phyloP scores from a whole-genome alignment of 2,888 invertebrate genomes.

The Pteria penguin region DNA sequence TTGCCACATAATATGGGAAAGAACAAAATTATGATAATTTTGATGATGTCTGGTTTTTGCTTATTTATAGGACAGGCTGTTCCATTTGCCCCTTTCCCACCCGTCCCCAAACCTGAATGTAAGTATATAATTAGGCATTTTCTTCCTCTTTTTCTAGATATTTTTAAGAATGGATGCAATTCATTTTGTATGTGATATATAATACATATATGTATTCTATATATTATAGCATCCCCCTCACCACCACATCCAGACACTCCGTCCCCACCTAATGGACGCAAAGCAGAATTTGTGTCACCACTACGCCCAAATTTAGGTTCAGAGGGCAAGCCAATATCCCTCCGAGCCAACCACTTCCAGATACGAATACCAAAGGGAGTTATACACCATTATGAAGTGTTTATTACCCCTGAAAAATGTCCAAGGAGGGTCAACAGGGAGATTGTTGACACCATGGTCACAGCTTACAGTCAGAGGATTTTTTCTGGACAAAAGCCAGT shows the following conservation, averaged over 20 bases:
- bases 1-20: no score
- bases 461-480: slow-evolving; percentile 94
- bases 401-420: slow-evolving; percentile 99
- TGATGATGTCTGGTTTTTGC: no score
- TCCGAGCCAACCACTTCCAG: slow-evolving; percentile 99
- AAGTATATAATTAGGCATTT: no score
- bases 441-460: slow-evolving; percentile 99
- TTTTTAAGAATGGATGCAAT: no score
- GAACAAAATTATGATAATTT: no score
- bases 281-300: slow-evolving; percentile 72
- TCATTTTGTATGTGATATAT: no score
- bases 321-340: slow-evolving; percentile 96
- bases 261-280: slow-evolving; percentile 38
- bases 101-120: slow-evolving; percentile 55
- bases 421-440: slow-evolving; percentile 95
- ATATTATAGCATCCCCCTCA: slow-evolving; percentile 58
- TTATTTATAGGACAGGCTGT: slow-evolving; percentile 58
- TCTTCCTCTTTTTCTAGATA: no score
- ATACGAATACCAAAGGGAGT: slow-evolving; percentile 98
- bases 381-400: slow-evolving; percentile 99
- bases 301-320: slow-evolving; percentile 94
- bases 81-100: slow-evolving; percentile 63
- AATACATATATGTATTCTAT: no score
- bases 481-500: slow-evolving; percentile 98
- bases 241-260: slow-evolving; percentile 74